These are phyloP conservation scores for Musca domestica DNA, from an alignment of 1,140 invertebrate genomes.

Conservation along the genomic window DNA sequence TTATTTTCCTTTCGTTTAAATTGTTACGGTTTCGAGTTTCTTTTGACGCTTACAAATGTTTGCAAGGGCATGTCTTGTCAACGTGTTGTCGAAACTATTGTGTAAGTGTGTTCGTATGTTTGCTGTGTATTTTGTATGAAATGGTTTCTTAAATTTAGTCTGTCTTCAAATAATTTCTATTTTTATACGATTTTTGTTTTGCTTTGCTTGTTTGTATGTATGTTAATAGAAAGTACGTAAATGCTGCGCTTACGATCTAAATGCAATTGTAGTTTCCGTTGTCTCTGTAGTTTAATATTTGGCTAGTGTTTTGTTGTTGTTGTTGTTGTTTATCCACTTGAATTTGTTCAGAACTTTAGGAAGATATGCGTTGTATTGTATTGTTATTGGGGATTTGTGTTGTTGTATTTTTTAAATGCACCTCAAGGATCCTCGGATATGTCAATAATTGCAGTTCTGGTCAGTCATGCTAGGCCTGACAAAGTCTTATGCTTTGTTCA, in stretches of 20 bases:
- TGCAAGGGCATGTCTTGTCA: not conserved
- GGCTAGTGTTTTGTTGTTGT: not conserved
- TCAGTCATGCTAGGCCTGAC: not conserved
- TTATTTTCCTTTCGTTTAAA: not conserved
- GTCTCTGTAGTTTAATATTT: too few relatives aligned
- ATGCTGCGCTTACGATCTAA: too few relatives aligned
- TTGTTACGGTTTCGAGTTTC: too few relatives aligned
- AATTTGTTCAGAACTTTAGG: not conserved
- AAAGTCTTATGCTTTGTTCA: constrained; percentile 17
- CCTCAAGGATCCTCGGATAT: not conserved
- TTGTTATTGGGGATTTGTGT: not conserved
- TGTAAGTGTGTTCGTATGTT: not conserved
- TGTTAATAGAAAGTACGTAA: not conserved
- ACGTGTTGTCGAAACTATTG: not conserved
- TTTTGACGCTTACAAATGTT: too few relatives aligned
- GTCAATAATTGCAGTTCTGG: not conserved
- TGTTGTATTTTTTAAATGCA: not conserved
- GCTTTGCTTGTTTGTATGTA: not conserved
- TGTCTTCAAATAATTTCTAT: not conserved
- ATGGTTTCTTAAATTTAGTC: not conserved
- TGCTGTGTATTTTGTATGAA: not conserved
- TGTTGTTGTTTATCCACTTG: not conserved
- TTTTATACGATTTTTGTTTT: not conserved
- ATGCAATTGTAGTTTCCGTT: too few relatives aligned
- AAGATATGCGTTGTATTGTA: not conserved